phyloP scores from a whole-genome alignment of 2,113 vertebrate genomes.

The Tyto alba region DNA sequence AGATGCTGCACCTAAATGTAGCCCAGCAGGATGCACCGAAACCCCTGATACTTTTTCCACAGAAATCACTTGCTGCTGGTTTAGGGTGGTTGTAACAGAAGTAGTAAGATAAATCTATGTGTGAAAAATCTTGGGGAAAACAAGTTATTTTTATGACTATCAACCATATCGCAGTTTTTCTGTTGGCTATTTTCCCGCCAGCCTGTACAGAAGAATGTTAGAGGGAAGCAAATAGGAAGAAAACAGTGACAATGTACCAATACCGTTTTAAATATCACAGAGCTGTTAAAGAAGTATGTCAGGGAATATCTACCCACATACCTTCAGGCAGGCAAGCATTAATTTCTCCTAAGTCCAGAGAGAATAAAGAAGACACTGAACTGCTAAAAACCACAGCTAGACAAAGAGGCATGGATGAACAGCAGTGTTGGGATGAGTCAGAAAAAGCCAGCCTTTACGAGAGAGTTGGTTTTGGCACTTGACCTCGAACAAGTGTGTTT shows the following conservation, averaged over 20 bases:
- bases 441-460: not conserved
- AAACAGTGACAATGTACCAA: not conserved
- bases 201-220: not conserved
- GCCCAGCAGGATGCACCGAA: not conserved
- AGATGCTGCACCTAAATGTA: not conserved
- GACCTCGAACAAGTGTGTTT: not conserved
- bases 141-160: not conserved
- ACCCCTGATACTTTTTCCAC: not conserved
- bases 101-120: not conserved
- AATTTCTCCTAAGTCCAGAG: not conserved
- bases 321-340: not conserved
- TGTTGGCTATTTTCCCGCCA: not conserved
- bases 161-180: not conserved
- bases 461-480: not conserved
- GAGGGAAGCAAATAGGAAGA: not conserved
- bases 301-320: not conserved
- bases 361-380: slow-evolving; percentile 1
- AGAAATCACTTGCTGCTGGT: not conserved
- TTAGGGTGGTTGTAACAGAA: not conserved
- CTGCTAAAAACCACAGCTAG: not conserved
- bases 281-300: not conserved
- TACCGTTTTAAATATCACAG: not conserved
- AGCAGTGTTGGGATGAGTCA: not conserved
- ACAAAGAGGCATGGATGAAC: not conserved
- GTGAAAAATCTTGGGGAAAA: not conserved